A percentile compares a stretch with the other conserved stretches of the same genome.
phyloP scores from a whole-genome alignment of 2,113 vertebrate species.

The Centropus unirufus region DNA sequence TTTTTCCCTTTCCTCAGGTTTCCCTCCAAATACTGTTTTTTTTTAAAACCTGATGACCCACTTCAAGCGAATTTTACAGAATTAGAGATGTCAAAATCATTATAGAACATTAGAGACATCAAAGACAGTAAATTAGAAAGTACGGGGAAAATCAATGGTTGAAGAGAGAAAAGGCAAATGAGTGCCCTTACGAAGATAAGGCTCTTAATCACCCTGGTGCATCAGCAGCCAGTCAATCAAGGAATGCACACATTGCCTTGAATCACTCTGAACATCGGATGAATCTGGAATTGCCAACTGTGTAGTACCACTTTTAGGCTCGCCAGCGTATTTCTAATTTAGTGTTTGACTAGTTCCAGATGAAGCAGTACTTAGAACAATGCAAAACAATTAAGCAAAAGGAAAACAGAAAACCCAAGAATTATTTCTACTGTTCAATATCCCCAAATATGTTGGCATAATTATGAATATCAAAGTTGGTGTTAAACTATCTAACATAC shows the following conservation, averaged over 20 bases:
- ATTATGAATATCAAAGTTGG: not conserved
- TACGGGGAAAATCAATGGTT: not conserved
- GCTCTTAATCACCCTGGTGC: not conserved
- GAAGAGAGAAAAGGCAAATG: not conserved
- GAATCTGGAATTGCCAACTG: not conserved
- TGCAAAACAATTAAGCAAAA: not conserved
- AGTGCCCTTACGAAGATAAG: not conserved
- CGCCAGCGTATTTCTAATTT: not conserved
- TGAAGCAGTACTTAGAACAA: not conserved
- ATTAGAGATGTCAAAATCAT: not conserved
- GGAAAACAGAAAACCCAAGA: not conserved
- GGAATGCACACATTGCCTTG: rapidly evolving
- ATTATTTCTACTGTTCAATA: not conserved
- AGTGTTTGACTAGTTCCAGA: not conserved
- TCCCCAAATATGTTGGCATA: not conserved
- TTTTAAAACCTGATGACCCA: not conserved
- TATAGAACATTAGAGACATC: not conserved
- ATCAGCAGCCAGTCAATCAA: not conserved
- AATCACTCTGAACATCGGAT: not conserved
- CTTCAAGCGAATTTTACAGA: not conserved
- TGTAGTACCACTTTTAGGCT: not conserved
- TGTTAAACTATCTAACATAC: not conserved
- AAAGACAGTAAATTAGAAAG: not conserved
- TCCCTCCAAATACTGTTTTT: not conserved
- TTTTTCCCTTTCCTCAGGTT: not conserved